Conservation (phyloP, 2,888 invertebrate genomes). For the Syrphus vitripennis region DNA sequence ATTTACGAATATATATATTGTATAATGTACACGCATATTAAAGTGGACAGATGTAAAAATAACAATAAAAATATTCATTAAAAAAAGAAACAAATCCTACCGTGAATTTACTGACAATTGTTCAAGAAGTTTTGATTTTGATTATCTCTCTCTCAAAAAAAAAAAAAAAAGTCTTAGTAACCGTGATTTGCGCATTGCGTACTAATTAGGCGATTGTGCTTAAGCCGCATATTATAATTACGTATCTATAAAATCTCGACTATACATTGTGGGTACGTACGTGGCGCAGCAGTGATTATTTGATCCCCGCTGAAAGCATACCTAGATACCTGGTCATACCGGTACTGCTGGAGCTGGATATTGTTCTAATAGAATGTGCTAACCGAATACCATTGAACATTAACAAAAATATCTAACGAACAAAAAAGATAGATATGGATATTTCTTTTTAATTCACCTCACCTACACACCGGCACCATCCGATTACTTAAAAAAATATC, state of each 20-base stretch:
- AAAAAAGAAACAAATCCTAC: conserved; percentile 31
- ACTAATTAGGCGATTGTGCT: conserved; percentile 60
- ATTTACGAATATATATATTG: conserved; percentile 28
- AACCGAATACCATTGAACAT: conserved; percentile 20
- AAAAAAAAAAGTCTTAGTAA: conserved; percentile 41
- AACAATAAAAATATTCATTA: conserved; percentile 1
- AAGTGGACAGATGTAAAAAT: conserved; percentile 64
- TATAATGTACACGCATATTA: conserved; percentile 54
- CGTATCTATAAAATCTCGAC: conserved; percentile 8
- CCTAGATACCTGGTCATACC: conserved; percentile 47
- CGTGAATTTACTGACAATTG: conserved; percentile 41
- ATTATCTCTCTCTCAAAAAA: conserved; percentile 3
- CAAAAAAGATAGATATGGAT: conserved; percentile 4
- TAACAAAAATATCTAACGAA: conserved; percentile 19
- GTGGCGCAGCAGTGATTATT: conserved; percentile 30
- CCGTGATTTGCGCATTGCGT: conserved; percentile 59
- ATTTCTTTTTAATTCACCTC: conserved; percentile 34
- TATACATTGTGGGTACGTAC: background rate
- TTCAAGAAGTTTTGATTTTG: conserved; percentile 48
- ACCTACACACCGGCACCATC: conserved; percentile 49
- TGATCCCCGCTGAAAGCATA: background rate
- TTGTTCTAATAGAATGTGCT: conserved; percentile 33
- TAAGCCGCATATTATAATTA: conserved; percentile 21
- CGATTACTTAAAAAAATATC: conserved; percentile 37
- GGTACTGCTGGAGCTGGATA: conserved; percentile 22